phyloP scores from a whole-genome alignment of 2,797 vertebrate genomes.

The Dromococcyx pavoninus region DNA sequence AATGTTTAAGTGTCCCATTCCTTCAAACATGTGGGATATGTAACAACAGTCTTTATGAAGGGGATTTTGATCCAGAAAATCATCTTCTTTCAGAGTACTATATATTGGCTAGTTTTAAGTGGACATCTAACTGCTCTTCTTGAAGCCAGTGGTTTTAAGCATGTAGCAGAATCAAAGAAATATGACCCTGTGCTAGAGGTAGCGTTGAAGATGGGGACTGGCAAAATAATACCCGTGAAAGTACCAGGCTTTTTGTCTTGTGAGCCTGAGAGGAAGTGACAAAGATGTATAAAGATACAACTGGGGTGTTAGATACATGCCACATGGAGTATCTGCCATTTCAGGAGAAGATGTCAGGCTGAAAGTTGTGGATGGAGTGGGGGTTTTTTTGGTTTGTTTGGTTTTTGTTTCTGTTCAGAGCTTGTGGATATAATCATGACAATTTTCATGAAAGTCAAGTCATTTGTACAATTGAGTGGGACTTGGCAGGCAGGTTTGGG shows the following conservation, averaged over 20 bases:
- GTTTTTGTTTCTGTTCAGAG: background rate
- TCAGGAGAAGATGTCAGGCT: constrained; percentile 39
- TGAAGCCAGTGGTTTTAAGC: background rate
- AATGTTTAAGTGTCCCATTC: background rate
- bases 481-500: background rate
- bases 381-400: too few relatives aligned
- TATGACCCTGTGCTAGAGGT: background rate
- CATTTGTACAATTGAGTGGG: background rate
- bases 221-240: background rate
- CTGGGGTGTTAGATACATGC: constrained; percentile 35
- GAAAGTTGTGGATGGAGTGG: background rate
- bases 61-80: background rate
- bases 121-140: background rate
- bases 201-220: background rate
- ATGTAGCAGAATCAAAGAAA: background rate
- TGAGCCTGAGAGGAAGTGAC: constrained; percentile 58
- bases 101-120: background rate
- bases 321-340: constrained; percentile 33
- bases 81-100: background rate
- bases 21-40: background rate
- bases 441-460: constrained; percentile 32
- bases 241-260: constrained; percentile 15
- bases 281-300: constrained; percentile 50
- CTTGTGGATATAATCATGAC: constrained; percentile 23
- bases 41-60: background rate